Base-by-base conservation (phyloP, 2,797 vertebrate species). In the Dendrocincla fuliginosa region DNA sequence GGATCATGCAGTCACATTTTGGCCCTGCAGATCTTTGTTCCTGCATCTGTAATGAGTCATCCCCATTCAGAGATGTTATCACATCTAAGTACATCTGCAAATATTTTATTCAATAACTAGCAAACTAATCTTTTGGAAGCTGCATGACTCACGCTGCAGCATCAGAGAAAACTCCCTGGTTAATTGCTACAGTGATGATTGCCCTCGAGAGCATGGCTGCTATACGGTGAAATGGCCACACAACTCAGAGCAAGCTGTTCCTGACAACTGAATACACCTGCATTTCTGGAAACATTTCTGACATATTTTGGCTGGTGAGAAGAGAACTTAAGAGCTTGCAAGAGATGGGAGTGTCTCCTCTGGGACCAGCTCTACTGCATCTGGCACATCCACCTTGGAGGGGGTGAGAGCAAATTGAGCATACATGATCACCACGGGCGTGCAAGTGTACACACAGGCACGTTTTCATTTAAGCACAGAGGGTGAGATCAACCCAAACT, bases 81-180 rank as follows among this genome's bases (percentile, higher is more conserved):
- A 65, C 52, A 74, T 37, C 77, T 67, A 76, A 93, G 56, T 37
- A 82, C 93, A 90, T 90, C 93, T 96, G 92, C 88, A 92, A 95
- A 76, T 82, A 70, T 57, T 94, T 95, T 70, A 89, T 75, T 76
- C 4, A 11, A 50, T 88, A 83, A 79, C 78, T 79, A 87, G 68
- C 64, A 85, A 84, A 87, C 59, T 47, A 33, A 76, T 84, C 71
- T 76, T 90, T 59, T 89, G 75, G 88, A 95, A 95, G 41, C 39
- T 47, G 63, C 7, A 4, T 79, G 80, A 88, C 59, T 93, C 90
- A 78, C 1, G 4, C 30, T 82, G 86, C 59, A 84, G 37, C 59
- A 93, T 84, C 80, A 90, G 44, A 92, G 60, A 94, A 84, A 86
- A 94, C 52, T 92, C 71, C 44, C 49, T 60, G 53, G 55, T 87